Evolutionary conservation across 2,888 invertebrate genomes (phyloP), one percentile per base, ranked within the genome.

Genomic region (Tachina lurida): DNA sequence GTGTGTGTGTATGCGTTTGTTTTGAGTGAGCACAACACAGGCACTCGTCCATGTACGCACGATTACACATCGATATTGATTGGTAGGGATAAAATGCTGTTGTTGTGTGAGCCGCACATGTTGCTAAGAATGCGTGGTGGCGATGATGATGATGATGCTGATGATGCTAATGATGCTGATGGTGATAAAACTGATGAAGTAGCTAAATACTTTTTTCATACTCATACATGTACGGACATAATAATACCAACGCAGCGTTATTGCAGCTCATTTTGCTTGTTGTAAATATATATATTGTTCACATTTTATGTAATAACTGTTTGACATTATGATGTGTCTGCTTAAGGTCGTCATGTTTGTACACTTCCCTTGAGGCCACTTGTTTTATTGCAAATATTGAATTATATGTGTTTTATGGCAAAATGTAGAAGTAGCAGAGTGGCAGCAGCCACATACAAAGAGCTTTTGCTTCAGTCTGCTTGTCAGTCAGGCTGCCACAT

Each of bases 321-420:
- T 70, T 84, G 71, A 77, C 68, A 47, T 80, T 71, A 71, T 81
- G 83, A 86, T 87, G 83, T 82, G 80, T 86, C 74, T 68, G 62
- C 79, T 80, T 87, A 82, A 82, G 68, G 71, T 68, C 75, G 84
- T 84, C 67, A 84, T 86, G 71, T 75, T 79, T 52, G 75, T 79
- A 83, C 75, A 65, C 74, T 79, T 79, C 86, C 83, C 82, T 39
- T 83, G 79, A 83, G 86, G 71, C 86, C 79, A 86, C 79, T 86
- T 86, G 79, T 83, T 79, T 67, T 77, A 81, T 79, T 65, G 77
- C 83, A 47, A 79, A 86, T 79, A 86, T 83, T 83, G 54, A 83
- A 86, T 75, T 79, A 76, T 86, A 31, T 31, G 5, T 31, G 31
- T 79, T 67, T 76, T 79, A 60, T 82, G 65, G 10, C 52, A 49